Evolutionary conservation across 2,888 invertebrate species (phyloP), one percentile per base, ranked within the genome.

Genomic region (Tetragonula carbonaria): DNA sequence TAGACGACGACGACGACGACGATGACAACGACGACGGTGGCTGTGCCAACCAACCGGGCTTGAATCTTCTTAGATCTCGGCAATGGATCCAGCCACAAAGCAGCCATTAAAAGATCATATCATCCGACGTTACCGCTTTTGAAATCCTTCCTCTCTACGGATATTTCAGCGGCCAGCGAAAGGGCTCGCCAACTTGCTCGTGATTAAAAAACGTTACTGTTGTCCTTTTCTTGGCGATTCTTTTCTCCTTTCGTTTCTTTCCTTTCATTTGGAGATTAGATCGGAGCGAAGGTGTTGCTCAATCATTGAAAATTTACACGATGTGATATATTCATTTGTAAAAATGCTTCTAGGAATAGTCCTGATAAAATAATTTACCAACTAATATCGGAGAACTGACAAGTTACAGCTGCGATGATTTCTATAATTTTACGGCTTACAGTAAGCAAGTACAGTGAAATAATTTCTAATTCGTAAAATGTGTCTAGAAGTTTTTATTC

Each of bases 41-140:
- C 87, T 86, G 76, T 87, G 74, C 78, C 87, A 90, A 78, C 90
- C 91, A 89, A 87, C 89, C 91, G 80, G 78, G 45, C 45, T 88
- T 82, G 85, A 89, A 91, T 87, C 92, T 91, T 90, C 92, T 94
- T 92, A 92, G 93, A 93, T 93, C 93, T 93, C 90, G 82, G 92
- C 93, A 91, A 93, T 93, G 93, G 93, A 93, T 94, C 92, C 93
- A 87, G 91, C 94, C 94, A 93, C 94, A 94, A 94, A 94, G 94
- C 93, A 90, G 90, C 94, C 93, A 94, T 94, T 94, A 94, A 94
- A 94, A 94, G 94, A 94, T 94, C 94, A 94, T 94, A 94, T 94
- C 94, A 92, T 90, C 91, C 90, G 88, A 81, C 85, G 82, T 91
- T 90, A 82, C 88, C 86, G 90, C 91, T 91, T 91, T 88, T 90